These are phyloP conservation scores for Pseudopleuronectes americanus DNA, from an alignment of 2,797 vertebrate genomes.

Conservation along the genomic window DNA sequence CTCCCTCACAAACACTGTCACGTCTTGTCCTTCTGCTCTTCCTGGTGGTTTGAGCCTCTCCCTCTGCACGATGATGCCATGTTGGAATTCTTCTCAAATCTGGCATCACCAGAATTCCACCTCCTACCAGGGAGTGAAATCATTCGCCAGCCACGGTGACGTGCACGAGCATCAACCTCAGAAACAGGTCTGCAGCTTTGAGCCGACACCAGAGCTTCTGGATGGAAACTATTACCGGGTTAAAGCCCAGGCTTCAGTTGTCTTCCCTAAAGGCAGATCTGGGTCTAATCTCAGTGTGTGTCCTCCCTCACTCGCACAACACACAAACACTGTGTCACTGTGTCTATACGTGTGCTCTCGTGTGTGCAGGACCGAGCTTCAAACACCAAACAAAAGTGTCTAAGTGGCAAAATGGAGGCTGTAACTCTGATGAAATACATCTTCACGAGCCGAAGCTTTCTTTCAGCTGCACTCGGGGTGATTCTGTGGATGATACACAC, in stretches of 20 bases:
- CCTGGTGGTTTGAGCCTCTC: too few species aligned
- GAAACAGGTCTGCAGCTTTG: background rate
- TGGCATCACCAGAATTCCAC: too few species aligned
- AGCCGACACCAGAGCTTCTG: background rate
- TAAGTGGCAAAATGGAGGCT: conserved; percentile 37
- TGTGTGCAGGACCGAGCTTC: conserved; percentile 27
- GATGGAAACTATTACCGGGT: background rate
- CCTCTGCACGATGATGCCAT: too few species aligned
- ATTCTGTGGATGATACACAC: conserved; percentile 41
- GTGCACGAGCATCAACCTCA: background rate
- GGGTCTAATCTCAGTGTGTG: too few species aligned
- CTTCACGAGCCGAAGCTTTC: conserved; percentile 40
- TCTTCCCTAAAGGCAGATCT: too few species aligned
- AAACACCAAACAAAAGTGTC: conserved; percentile 39
- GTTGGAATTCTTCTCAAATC: too few species aligned
- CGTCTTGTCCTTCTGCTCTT: too few species aligned
- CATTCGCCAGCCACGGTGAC: too few species aligned
- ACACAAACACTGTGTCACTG: background rate
- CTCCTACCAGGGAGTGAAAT: too few species aligned
- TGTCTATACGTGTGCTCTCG: conserved; percentile 10
- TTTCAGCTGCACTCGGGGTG: conserved; percentile 31
- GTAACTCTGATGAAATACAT: conserved; percentile 44
- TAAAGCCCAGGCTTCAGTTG: too few species aligned
- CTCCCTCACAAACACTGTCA: too few species aligned
- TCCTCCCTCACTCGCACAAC: too few species aligned